These are phyloP conservation scores for Ormyrus labotus DNA, from an alignment of 2,888 invertebrate species.

Conservation along the genomic window DNA sequence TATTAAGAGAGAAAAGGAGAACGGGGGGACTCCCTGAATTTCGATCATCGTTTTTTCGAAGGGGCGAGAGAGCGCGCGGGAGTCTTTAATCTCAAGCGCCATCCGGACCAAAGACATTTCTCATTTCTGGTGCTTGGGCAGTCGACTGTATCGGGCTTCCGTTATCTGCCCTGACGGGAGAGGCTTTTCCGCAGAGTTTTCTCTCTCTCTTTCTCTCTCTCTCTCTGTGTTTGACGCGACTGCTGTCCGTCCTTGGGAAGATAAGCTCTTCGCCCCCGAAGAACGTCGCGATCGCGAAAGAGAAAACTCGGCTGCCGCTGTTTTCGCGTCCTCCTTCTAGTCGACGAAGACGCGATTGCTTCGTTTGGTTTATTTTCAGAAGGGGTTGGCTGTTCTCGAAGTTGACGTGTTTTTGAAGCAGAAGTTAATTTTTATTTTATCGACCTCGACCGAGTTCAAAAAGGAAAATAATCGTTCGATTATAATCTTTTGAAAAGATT, in stretches of 20 bases:
- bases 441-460: too few species aligned
- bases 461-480: too few species aligned
- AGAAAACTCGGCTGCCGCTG: neutral
- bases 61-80: slow-evolving; percentile 28
- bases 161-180: slow-evolving; percentile 68
- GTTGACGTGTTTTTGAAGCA: too few species aligned
- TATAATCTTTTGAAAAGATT: too few species aligned
- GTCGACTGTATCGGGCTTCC: slow-evolving; percentile 68
- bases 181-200: slow-evolving; percentile 70
- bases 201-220: slow-evolving; percentile 5
- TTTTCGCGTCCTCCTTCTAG: neutral
- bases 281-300: slow-evolving; percentile 10
- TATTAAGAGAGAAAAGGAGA: slow-evolving; percentile 24
- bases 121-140: slow-evolving; percentile 72
- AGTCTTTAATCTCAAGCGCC: slow-evolving; percentile 67
- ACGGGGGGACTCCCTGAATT: neutral
- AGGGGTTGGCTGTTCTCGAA: too few species aligned
- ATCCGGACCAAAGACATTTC: slow-evolving; percentile 71
- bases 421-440: too few species aligned
- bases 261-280: slow-evolving; percentile 67
- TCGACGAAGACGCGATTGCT: neutral
- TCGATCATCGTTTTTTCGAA: slow-evolving; percentile 18
- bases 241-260: slow-evolving; percentile 56
- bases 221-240: slow-evolving; percentile 18
- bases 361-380: neutral